Evolutionary conservation across 2,113 vertebrate genomes (phyloP), one percentile per base, ranked within the genome.

Genomic region (Budorcas taxicolor): DNA sequence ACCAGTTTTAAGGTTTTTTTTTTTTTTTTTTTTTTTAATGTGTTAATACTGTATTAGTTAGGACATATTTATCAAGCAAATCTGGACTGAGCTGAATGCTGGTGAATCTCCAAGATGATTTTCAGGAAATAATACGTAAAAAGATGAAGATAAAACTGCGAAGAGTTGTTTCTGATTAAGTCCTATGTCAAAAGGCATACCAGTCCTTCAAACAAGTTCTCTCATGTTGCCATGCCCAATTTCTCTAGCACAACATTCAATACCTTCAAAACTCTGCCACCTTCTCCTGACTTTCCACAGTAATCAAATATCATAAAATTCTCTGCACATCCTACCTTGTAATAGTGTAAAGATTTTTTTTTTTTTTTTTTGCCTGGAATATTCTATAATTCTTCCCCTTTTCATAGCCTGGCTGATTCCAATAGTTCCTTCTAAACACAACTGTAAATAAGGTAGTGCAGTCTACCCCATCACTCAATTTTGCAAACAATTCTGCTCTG

Each of bases 31-130:
- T 84, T 25, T 93, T 13, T 14, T 11, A 0, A 0, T 78, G 23
- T 31, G 9, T 78, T 85, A 62, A 50, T 64, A 43, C 17, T 58
- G 8, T 60, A 15, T 40, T 16, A 47, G 1, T 52, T 71, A 31
- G 53, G n/a, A 21, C 15, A 43, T 36, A 52, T 91, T 86, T 82
- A 76, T 55, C 19, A 7, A 14, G 3, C 5, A 88, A 71, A 81
- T 81, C 12, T 93, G 7, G 5, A 84, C 36, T 93, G 53, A 96
- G 17, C 5, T 60, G 13, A 96, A 97, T 92, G 19, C 16, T 91
- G 9, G 1, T 81, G 71, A 52, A 47, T 91, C 93, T 96, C 21
- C 88, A 91, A 58, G 16, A 29, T 11, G 47, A 19, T 21, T 89
- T 91, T 14, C 11, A 55, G 36, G 45, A 85, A 85, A 74, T 64